These are phyloP conservation scores for Chelon labrosus DNA, from an alignment of 2,797 vertebrate genomes.

Conservation along the genomic window DNA sequence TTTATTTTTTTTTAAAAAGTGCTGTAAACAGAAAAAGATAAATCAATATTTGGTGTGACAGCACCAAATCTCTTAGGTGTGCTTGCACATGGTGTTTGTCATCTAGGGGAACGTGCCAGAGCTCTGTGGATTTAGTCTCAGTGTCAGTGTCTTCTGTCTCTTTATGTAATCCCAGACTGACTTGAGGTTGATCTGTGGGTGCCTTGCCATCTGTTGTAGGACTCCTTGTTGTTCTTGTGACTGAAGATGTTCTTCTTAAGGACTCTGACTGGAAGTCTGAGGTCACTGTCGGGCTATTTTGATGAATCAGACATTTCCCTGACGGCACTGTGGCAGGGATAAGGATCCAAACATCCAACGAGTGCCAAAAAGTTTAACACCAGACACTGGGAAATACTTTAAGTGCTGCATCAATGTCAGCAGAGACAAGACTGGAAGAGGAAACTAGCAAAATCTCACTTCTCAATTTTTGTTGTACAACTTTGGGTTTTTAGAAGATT, in stretches of 20 bases:
- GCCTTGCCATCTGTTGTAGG: slow-evolving; percentile 12
- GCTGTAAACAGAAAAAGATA: background rate
- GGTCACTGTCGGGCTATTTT: background rate
- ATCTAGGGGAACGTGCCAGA: slow-evolving; percentile 1
- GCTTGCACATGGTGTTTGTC: background rate
- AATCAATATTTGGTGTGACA: background rate
- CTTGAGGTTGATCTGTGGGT: slow-evolving; percentile 5
- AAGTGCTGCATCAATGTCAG: background rate
- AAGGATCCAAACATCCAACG: background rate
- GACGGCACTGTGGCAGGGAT: background rate
- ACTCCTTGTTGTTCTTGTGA: slow-evolving; percentile 1
- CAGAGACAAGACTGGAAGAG: background rate
- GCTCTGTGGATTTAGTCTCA: slow-evolving; percentile 12
- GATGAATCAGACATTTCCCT: background rate
- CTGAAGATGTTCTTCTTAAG: slow-evolving; percentile 13
- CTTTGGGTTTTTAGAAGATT: too few species aligned
- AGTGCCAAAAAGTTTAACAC: background rate
- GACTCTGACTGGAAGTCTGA: slow-evolving; percentile 4
- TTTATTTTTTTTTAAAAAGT: slow-evolving; percentile 13
- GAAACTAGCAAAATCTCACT: background rate
- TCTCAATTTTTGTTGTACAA: too few species aligned
- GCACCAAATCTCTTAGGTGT: background rate
- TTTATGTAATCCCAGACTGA: slow-evolving; percentile 9
- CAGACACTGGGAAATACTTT: slow-evolving; percentile 7
- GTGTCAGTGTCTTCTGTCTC: background rate